Percentiles rank a stretch among this genome's conserved stretches.
Evolutionary conservation across 2,888 invertebrate species (phyloP).

Genomic region (Anagyrus pseudococci): DNA sequence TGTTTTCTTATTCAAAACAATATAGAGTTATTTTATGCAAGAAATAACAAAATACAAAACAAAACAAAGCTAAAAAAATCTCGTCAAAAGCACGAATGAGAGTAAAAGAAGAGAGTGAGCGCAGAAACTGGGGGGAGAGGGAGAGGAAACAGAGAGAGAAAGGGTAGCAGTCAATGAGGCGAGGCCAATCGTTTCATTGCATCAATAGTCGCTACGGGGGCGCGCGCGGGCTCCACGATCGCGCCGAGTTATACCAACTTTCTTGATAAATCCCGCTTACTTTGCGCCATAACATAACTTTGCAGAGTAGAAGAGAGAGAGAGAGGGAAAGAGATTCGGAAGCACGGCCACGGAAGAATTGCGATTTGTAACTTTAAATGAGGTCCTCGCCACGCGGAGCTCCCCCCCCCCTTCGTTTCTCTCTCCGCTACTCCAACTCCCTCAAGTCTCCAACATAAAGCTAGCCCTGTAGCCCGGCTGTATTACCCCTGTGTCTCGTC

Average conservation of each 20-base stretch:
- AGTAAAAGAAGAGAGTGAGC: constrained; percentile 4
- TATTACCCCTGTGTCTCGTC: no score
- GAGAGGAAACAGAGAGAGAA: constrained; percentile 23
- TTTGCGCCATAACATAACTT: constrained; percentile 62
- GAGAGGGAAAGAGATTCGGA: constrained; percentile 61
- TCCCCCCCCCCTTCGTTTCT: constrained; percentile 35
- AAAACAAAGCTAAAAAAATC: no score
- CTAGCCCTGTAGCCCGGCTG: no score
- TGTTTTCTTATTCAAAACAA: neutral
- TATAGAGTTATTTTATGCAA: neutral
- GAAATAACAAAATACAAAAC: neutral
- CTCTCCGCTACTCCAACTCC: constrained; percentile 39
- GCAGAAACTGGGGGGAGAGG: constrained; percentile 15
- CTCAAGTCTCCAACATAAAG: constrained; percentile 40
- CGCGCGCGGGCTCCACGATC: neutral
- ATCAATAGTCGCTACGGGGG: constrained; percentile 60
- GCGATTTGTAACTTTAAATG: constrained; percentile 62
- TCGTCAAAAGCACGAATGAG: neutral
- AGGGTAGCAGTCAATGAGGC: constrained; percentile 58
- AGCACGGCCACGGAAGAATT: constrained; percentile 62
- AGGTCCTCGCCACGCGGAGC: constrained; percentile 48
- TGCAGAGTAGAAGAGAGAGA: no score
- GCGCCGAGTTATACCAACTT: constrained; percentile 59
- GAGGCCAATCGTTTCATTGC: constrained; percentile 62
- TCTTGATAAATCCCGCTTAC: constrained; percentile 62